Evolutionary conservation across 1,140 invertebrate species (phyloP).

Genomic region (Teleogryllus occipitalis): DNA sequence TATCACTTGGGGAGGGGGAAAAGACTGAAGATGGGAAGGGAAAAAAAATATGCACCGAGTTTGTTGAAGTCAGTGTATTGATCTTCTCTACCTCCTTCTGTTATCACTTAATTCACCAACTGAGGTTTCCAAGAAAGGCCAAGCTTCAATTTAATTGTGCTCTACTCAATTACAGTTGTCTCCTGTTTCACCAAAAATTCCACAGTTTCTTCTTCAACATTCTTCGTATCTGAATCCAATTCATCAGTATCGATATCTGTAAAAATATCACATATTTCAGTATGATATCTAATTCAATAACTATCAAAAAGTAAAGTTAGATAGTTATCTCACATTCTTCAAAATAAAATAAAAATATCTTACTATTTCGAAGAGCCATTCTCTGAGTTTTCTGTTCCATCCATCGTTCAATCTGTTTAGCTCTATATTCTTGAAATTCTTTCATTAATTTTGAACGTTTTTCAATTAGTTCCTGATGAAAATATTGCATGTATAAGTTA

Average conservation of each 20-base stretch:
- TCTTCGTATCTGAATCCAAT: conserved; percentile 71
- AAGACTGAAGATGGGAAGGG: not conserved
- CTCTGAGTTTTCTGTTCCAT: conserved; percentile 65
- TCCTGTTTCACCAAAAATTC: conserved; percentile 98
- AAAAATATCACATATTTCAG: not conserved
- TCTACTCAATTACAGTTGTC: conserved; percentile 62
- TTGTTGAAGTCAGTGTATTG: conserved; percentile 8
- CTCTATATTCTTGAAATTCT: conserved; percentile 74
- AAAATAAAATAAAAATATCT: conserved; percentile 36
- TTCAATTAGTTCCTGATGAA: conserved; percentile 75
- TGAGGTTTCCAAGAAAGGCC: conserved; percentile 21
- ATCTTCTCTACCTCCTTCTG: not conserved
- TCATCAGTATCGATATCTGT: conserved; percentile 88
- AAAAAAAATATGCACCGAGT: conserved; percentile 9
- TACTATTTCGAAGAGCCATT: conserved; percentile 77
- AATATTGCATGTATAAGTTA: not conserved
- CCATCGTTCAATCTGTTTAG: conserved; percentile 66
- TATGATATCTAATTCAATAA: too few species aligned
- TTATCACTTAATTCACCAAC: not conserved
- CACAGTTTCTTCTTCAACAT: conserved; percentile 89
- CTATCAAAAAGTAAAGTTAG: too few species aligned
- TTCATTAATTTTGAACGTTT: conserved; percentile 85
- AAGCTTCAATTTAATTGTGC: not conserved
- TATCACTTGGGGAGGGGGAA: not conserved
- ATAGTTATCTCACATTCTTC: too few species aligned